phyloP scores from a whole-genome alignment of 1,140 invertebrate genomes.

The Cyclina sinensis region DNA sequence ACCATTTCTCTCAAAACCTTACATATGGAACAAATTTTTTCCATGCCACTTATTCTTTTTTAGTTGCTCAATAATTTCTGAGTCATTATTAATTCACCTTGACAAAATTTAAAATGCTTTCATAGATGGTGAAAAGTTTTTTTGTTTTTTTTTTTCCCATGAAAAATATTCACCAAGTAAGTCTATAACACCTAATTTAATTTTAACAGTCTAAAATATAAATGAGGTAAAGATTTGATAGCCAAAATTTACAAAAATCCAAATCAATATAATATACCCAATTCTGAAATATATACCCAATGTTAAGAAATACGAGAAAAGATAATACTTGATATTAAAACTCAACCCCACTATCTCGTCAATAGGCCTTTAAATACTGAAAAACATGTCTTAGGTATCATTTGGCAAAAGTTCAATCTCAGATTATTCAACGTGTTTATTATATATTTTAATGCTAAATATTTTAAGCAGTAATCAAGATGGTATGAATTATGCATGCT shows the following conservation, averaged over 20 bases:
- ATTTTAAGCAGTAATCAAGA: neutral
- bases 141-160: too few species aligned
- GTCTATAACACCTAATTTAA: too few species aligned
- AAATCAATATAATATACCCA: neutral
- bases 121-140: too few species aligned
- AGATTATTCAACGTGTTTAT: neutral
- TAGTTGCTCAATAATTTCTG: too few species aligned
- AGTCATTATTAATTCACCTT: too few species aligned
- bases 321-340: neutral
- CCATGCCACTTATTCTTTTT: too few species aligned
- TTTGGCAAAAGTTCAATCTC: neutral
- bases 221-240: too few species aligned
- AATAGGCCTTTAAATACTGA: constrained; percentile 14
- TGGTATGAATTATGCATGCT: neutral
- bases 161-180: too few species aligned
- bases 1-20: too few species aligned
- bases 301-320: neutral
- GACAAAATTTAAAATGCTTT: too few species aligned
- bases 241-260: neutral
- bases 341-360: neutral
- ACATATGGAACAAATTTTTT: too few species aligned
- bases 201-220: too few species aligned
- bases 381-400: neutral
- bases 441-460: neutral
- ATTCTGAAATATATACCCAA: neutral